phyloP scores from a whole-genome alignment of 2,113 vertebrate species.

The Promerops cafer region DNA sequence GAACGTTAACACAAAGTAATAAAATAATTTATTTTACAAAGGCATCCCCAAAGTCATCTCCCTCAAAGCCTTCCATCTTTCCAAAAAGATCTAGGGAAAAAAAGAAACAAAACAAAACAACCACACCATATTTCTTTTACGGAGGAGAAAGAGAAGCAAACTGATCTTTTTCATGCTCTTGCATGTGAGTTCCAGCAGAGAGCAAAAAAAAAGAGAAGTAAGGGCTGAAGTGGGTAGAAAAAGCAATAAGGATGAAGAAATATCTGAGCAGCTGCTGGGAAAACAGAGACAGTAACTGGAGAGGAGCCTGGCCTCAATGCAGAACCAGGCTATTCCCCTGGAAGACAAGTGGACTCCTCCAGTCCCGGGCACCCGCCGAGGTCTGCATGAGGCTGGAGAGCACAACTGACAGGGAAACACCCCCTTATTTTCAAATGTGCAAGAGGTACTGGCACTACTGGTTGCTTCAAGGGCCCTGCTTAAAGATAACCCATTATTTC shows the following conservation, averaged over 20 bases:
- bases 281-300: background rate
- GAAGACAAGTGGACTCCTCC: background rate
- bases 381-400: background rate
- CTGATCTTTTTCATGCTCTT: background rate
- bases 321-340: background rate
- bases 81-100: background rate
- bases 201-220: background rate
- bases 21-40: background rate
- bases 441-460: accelerated
- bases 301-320: background rate
- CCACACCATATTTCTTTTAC: background rate
- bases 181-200: background rate
- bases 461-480: accelerated
- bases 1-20: background rate
- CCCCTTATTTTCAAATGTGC: accelerated
- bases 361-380: accelerated
- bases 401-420: background rate
- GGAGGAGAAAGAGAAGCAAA: background rate
- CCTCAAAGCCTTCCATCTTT: background rate
- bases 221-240: background rate
- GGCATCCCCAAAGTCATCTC: background rate
- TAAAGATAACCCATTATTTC: background rate
- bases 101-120: background rate
- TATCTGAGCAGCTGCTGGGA: background rate
- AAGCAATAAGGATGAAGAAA: background rate